Evolutionary conservation across 2,797 vertebrate species (phyloP), one percentile per base, ranked within the genome.

Genomic region (Sphenodon punctatus): DNA sequence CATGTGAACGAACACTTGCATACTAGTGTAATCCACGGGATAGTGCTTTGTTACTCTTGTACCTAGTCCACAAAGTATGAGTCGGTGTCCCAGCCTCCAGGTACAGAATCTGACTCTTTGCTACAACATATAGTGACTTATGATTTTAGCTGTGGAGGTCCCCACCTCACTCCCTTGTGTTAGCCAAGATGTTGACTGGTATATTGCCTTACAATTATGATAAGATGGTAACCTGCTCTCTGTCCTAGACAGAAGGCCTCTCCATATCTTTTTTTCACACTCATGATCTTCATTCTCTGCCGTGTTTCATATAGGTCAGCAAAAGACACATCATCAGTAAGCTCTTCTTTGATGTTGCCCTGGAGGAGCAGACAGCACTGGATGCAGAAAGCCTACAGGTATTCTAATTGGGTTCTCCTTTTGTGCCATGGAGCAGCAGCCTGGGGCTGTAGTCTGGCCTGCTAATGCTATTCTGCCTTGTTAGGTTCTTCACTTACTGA

Each of bases 321-420:
- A 97, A 95, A 78, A 97, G 93, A 83, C 96, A 98, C 89, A 97
- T 99, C 60, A 99, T 99, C 95, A 95, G 60, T 84, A 99, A 97
- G 85, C 95, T 99, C 55, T 99, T 97, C 91, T 99, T 99, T 92
- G 97, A 99, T 92, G 89, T 98, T 66, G 95, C 94, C 58, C 93
- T 92, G 82, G 97, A 97, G 38, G 97, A 97, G 67, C 96, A 96
- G 42, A 80, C 43, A 5, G 42, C 77, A 5, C 92, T 91, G 0
- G 98, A 99, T 85, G 96, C 97, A 6, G 98, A 98, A 84, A 95
- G 95, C 72, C 93, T 99, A 81, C 97, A 99, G 98, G 98, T 99
- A 94, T 82, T 5, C 20, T 67, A 11, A 1, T 3, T 43, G 25
- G 8, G 8, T 58, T 80, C 20, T 59, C 78, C 42, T 2, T 0